Conservation (phyloP, 2,113 vertebrate species). For the Ptilonorhynchus violaceus region DNA sequence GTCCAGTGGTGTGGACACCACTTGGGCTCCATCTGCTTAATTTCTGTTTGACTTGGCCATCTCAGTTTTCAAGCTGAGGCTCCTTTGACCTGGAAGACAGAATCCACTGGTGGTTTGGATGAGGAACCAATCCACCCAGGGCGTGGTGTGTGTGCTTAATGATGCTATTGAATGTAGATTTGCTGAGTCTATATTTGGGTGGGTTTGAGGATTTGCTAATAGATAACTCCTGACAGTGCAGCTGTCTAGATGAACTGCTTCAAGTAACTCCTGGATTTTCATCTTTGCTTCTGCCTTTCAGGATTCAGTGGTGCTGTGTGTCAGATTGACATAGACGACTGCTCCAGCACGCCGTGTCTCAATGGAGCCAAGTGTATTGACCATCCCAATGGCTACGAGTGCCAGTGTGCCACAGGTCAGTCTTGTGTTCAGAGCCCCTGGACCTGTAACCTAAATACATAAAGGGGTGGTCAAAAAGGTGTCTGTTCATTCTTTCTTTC, state of each 20-base stretch:
- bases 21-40: background rate
- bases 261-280: background rate
- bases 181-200: background rate
- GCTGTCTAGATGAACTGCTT: background rate
- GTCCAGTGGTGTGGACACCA: background rate
- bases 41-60: background rate
- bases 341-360: slow-evolving; percentile 91
- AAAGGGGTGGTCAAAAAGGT: background rate
- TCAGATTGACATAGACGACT: slow-evolving; percentile 93
- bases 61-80: background rate
- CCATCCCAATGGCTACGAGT: slow-evolving; percentile 91
- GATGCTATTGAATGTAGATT: background rate
- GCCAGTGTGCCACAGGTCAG: slow-evolving; percentile 92
- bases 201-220: background rate
- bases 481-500: background rate
- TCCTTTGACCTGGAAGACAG: background rate
- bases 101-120: background rate
- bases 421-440: background rate
- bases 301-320: slow-evolving; percentile 92
- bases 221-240: background rate
- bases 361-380: slow-evolving; percentile 94
- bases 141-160: background rate
- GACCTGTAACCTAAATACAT: rapidly evolving
- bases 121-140: background rate
- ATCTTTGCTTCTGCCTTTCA: slow-evolving; percentile 28